Percentiles rank a stretch among this genome's conserved stretches.
Conservation (phyloP, 2,888 invertebrate species). For the Furcula furcula region DNA sequence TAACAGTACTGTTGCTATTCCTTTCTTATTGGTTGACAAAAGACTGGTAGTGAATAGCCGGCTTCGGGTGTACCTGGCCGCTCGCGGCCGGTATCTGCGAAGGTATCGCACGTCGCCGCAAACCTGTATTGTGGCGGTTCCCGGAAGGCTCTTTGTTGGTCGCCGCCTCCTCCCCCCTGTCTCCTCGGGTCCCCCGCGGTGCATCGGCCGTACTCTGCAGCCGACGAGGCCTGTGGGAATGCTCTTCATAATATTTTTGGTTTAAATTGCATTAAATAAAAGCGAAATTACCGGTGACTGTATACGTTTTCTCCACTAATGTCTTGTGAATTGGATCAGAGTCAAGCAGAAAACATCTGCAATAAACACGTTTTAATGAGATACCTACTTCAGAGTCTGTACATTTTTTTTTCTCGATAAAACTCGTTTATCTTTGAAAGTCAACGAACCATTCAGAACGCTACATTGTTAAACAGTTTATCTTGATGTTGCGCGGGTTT, state of each 20-base stretch:
- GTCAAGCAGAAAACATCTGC: too few relatives aligned
- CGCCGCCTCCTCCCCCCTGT: conserved; percentile 52
- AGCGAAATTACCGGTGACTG: too few relatives aligned
- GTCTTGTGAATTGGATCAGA: too few relatives aligned
- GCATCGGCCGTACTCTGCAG: conserved; percentile 34
- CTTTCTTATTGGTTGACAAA: conserved; percentile 62
- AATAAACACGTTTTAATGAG: too few relatives aligned
- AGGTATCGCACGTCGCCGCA: conserved; percentile 79
- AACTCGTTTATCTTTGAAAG: conserved; percentile 14
- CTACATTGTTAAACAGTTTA: conserved; percentile 12
- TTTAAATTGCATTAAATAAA: too few relatives aligned
- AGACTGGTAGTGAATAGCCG: conserved; percentile 37
- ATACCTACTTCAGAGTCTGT: conserved; percentile 4
- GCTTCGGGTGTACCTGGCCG: conserved; percentile 55
- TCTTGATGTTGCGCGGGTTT: conserved; percentile 3
- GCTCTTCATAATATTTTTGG: too few relatives aligned
- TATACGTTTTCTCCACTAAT: too few relatives aligned
- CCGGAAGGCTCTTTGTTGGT: conserved; percentile 77
- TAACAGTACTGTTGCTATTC: conserved; percentile 49
- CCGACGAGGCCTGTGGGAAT: conserved; percentile 43
- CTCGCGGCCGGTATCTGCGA: conserved; percentile 71
- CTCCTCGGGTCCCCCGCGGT: conserved; percentile 10
- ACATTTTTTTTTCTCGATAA: neutral
- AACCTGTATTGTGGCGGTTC: conserved; percentile 80
- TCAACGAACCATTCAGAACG: conserved; percentile 19